Evolutionary conservation across 2,888 invertebrate genomes (phyloP).

Genomic region (Nezara viridula): DNA sequence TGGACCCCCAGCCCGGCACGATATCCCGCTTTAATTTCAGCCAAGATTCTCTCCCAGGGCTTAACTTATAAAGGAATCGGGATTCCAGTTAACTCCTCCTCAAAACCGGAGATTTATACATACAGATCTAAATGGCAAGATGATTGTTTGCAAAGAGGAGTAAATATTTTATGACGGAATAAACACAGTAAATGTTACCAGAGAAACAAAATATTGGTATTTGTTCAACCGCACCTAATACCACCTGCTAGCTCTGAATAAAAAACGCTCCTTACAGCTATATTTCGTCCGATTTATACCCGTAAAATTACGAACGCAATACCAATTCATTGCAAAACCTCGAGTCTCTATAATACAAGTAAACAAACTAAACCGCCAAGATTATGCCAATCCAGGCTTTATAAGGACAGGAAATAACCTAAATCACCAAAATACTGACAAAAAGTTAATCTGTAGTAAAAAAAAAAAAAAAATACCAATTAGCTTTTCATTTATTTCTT

Average conservation of each 20-base stretch:
- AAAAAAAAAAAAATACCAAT: too few relatives aligned
- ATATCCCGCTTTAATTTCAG: conserved; percentile 27
- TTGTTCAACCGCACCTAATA: neutral
- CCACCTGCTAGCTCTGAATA: neutral
- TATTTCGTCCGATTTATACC: too few relatives aligned
- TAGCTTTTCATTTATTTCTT: too few relatives aligned
- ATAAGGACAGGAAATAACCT: too few relatives aligned
- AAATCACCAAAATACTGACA: too few relatives aligned
- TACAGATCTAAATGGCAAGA: neutral
- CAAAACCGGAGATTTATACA: conserved; percentile 13
- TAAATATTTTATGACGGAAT: conserved; percentile 42
- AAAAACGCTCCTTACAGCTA: too few relatives aligned
- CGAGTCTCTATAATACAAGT: too few relatives aligned
- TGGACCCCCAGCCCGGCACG: neutral
- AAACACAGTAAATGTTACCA: neutral
- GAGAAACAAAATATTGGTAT: neutral
- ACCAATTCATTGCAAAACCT: too few relatives aligned
- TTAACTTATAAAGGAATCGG: conserved; percentile 44
- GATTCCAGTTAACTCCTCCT: conserved; percentile 28
- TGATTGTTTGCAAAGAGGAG: neutral
- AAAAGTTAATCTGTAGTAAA: too few relatives aligned
- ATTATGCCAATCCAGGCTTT: too few relatives aligned
- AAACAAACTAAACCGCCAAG: too few relatives aligned
- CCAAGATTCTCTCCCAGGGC: conserved; percentile 12
- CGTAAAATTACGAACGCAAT: too few relatives aligned